Evolutionary conservation across 1,140 invertebrate genomes (phyloP).

Genomic region (Aphaenogaster ashmeadi): DNA sequence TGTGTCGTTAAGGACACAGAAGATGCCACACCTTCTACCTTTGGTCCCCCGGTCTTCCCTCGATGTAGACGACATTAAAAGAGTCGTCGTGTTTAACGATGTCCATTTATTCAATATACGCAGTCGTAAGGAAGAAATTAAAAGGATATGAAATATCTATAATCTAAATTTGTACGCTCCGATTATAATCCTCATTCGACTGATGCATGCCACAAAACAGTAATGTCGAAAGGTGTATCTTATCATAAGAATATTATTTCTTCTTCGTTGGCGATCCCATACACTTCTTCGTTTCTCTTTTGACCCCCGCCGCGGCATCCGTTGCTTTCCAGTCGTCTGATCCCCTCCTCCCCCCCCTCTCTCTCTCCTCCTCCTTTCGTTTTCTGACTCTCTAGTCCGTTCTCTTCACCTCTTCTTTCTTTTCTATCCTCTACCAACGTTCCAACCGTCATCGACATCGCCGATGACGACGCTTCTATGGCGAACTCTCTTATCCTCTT

Average conservation of each 20-base stretch:
- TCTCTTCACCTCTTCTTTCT: background rate
- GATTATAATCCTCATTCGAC: background rate
- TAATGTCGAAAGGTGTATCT: background rate
- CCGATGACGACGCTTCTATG: slow-evolving; percentile 46
- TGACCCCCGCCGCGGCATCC: slow-evolving; percentile 8
- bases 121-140: background rate
- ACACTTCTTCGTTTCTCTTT: slow-evolving; percentile 1
- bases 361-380: background rate
- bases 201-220: background rate
- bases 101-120: background rate
- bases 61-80: background rate
- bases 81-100: background rate
- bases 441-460: slow-evolving; percentile 52
- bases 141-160: background rate
- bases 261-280: background rate
- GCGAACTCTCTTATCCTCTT: slow-evolving; percentile 24
- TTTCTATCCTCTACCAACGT: background rate
- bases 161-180: background rate
- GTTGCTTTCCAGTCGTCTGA: background rate
- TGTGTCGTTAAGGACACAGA: background rate
- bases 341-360: background rate
- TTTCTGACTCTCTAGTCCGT: slow-evolving; percentile 10
- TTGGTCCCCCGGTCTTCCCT: background rate
- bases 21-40: background rate
- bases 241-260: slow-evolving; percentile 4